Conservation (phyloP, 2,888 invertebrate species). For the Noctua fimbriata region DNA sequence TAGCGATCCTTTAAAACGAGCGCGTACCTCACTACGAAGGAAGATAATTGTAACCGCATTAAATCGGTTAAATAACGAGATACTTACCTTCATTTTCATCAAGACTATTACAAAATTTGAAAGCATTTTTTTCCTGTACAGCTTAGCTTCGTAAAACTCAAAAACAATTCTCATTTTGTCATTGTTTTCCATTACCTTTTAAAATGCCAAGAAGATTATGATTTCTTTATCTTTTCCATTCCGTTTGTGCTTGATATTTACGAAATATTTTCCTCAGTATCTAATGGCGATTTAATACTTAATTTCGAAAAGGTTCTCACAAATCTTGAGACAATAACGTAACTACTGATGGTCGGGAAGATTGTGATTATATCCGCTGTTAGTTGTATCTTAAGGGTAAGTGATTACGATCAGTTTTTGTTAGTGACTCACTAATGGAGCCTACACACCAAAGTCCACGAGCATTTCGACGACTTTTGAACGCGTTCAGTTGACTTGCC, state of each 20-base stretch:
- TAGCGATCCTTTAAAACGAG: neutral
- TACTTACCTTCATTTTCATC: neutral
- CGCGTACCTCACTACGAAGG: neutral
- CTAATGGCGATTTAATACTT: constrained; percentile 20
- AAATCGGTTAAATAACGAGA: neutral
- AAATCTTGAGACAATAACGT: neutral
- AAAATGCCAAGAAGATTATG: constrained; percentile 33
- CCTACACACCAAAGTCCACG: neutral
- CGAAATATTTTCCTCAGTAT: constrained; percentile 6
- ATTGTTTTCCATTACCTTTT: constrained; percentile 17
- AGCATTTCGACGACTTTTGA: neutral
- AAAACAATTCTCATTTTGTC: constrained; percentile 11
- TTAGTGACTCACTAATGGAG: neutral
- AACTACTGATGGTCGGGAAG: neutral
- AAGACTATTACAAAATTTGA: neutral
- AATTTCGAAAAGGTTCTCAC: neutral
- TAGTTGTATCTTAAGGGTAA: neutral
- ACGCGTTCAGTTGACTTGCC: neutral
- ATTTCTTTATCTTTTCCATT: constrained; percentile 31
- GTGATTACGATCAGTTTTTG: too few species aligned
- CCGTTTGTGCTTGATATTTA: constrained; percentile 15
- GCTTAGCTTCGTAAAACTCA: constrained; percentile 1
- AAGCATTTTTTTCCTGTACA: neutral
- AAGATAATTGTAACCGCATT: neutral
- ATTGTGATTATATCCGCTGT: neutral